Percentiles rank a stretch among this genome's conserved stretches.
phyloP scores from a whole-genome alignment of 2,113 vertebrate genomes.

The Upupa epops region DNA sequence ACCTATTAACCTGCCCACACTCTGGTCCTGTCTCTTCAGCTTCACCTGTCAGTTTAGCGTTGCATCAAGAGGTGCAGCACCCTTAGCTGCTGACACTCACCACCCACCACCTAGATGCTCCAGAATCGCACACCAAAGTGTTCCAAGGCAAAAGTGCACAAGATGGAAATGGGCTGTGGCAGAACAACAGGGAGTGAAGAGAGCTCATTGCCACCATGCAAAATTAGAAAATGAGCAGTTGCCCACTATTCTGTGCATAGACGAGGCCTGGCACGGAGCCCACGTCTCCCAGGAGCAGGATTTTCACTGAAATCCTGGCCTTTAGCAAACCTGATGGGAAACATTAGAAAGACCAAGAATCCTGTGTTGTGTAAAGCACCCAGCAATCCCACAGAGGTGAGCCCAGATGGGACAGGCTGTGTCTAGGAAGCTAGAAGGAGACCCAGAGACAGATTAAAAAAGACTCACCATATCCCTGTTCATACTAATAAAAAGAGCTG shows the following conservation, averaged over 20 bases:
- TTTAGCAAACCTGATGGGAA: background rate
- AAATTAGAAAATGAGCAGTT: background rate
- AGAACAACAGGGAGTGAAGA: background rate
- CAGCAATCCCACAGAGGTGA: constrained; percentile 26
- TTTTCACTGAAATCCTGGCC: constrained; percentile 21
- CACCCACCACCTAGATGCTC: background rate
- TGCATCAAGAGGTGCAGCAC: background rate
- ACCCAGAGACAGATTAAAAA: constrained; percentile 40
- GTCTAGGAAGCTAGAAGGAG: constrained; percentile 1
- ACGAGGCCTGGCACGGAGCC: background rate
- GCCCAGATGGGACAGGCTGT: background rate
- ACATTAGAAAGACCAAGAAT: background rate
- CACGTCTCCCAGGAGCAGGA: constrained; percentile 10
- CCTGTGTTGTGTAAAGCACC: background rate
- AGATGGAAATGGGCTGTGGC: background rate
- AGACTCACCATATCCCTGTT: constrained; percentile 38
- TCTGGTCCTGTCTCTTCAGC: background rate
- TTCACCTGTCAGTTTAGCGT: background rate
- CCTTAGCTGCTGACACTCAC: background rate
- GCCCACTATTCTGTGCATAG: background rate
- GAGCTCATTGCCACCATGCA: background rate
- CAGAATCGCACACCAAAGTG: background rate
- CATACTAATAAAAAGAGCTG: constrained; percentile 53
- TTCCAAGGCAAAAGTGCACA: background rate
- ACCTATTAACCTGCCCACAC: background rate